Conservation (phyloP, 2,797 vertebrate species). For the Sebastolobus altivelis region DNA sequence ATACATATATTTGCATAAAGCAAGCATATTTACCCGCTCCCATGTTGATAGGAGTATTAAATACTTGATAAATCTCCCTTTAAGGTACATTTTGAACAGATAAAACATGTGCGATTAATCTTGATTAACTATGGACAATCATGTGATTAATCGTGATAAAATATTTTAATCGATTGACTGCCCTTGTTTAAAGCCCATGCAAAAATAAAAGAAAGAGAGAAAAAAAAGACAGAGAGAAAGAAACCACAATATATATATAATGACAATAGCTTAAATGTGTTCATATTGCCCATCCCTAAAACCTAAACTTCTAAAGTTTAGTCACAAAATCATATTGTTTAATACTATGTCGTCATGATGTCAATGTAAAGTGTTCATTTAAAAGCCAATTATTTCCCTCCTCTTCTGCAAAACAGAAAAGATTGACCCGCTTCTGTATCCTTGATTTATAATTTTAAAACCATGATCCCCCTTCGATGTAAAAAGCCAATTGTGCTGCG, state of each 20-base stretch:
- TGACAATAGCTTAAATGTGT: background rate
- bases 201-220: background rate
- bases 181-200: background rate
- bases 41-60: too few species aligned
- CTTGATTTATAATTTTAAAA: background rate
- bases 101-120: too few species aligned
- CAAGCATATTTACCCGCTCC: too few species aligned
- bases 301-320: background rate
- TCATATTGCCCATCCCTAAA: background rate
- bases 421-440: background rate
- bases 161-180: background rate
- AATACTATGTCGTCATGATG: background rate
- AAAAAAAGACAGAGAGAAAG: background rate
- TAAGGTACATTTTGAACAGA: too few species aligned
- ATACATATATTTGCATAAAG: accelerated
- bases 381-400: background rate
- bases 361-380: background rate
- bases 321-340: background rate
- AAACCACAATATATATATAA: background rate
- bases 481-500: background rate
- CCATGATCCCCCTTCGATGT: background rate
- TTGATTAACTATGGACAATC: too few species aligned
- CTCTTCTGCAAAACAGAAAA: background rate
- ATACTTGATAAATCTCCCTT: too few species aligned
- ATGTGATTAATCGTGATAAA: too few species aligned